Evolutionary conservation across 2,113 vertebrate genomes (phyloP), one percentile per base, ranked within the genome.

Genomic region (Oreocharis arfaki): DNA sequence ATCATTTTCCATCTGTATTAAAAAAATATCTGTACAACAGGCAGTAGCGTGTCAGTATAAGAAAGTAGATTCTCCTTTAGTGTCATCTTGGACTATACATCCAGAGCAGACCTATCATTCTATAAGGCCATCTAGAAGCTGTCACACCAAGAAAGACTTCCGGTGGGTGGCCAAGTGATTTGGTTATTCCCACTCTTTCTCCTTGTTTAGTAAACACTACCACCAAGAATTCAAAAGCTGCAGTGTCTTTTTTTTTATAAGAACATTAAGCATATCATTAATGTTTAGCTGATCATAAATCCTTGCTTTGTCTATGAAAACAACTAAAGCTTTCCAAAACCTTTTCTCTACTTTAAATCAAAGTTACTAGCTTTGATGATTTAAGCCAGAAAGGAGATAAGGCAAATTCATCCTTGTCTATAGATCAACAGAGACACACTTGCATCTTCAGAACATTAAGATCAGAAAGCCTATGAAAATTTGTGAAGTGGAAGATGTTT

Each of bases 1-100:
- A 97, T 97, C 95, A 42, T 96, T 95, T 95, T 90, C 95, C 90
- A 95, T 88, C 67, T 91, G 73, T 91, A 79, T 68, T 73, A 30
- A 78, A 84, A 82, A 84, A 65, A 15, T 2, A 64, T 78, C 53
- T 89, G 95, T 95, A 97, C 93, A 97, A 97, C 95, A 96, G 87
- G 95, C 91, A 95, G 91, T 85, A 88, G 87, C 2, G 1, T 91
- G 76, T 88, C 67, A 83, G 60, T 69, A 85, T 74, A 83, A 91
- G 55, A 35, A 79, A 69, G 30, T 22, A 21, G 27, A 50, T 73
- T 76, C 47, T 85, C 7, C 28, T 84, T 65, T 11, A 73, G 37
- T 21, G 49, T 11, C 42, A 42, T 49, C 32, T 69, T 69, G 35
- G 90, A 77, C 87, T 85, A 95, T 23, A 37, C 2, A 21, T 65